phyloP scores from a whole-genome alignment of 2,113 vertebrate genomes.

The Hyperopisus bebe region DNA sequence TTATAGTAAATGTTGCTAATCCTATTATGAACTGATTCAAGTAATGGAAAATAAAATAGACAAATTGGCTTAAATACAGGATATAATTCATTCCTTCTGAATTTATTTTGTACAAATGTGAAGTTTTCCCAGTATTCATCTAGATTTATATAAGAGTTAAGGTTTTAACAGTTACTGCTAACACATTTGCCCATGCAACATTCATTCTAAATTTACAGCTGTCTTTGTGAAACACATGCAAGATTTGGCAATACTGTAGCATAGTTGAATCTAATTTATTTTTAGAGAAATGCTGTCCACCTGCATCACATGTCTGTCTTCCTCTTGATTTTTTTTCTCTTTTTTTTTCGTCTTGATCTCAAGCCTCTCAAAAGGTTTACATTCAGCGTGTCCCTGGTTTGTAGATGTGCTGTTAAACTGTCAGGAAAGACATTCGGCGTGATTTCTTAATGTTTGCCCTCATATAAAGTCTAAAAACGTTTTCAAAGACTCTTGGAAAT shows the following conservation, averaged over 20 bases:
- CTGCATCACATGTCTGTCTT: slow-evolving; percentile 6
- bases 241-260: neutral
- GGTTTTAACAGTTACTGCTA: neutral
- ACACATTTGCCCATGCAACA: neutral
- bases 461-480: neutral
- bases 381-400: neutral
- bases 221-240: neutral
- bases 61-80: neutral
- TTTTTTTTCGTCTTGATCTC: neutral
- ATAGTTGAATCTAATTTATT: slow-evolving; percentile 1
- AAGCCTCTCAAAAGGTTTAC: neutral
- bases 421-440: neutral
- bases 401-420: neutral
- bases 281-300: slow-evolving; percentile 8
- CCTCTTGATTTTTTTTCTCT: neutral
- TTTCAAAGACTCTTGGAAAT: neutral
- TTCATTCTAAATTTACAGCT: neutral
- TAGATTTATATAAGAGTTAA: neutral
- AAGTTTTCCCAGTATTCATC: neutral
- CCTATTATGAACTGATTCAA: neutral
- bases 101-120: neutral
- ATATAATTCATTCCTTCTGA: neutral
- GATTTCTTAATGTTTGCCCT: neutral
- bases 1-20: slow-evolving; percentile 2
- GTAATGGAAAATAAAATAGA: neutral